Conservation (phyloP, 1,140 invertebrate genomes). For the Berghia stephanieae region DNA sequence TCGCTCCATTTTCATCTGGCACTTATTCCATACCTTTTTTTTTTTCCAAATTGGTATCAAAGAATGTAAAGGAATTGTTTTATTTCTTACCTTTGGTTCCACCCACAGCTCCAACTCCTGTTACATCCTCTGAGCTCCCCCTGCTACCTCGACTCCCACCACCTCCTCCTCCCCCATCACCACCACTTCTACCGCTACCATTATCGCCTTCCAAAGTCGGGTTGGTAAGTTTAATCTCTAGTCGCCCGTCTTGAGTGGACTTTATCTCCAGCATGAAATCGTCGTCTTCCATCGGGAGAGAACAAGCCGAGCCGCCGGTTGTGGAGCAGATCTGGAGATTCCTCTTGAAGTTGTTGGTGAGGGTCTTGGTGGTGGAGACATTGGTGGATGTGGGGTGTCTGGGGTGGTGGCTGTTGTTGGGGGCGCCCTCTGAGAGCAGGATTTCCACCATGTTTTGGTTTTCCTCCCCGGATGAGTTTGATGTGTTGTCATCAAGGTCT, state of each 20-base stretch:
- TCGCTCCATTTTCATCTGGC: too few species aligned
- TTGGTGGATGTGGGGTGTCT: too few species aligned
- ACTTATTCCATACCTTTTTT: too few species aligned
- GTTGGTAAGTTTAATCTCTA: conserved; percentile 26
- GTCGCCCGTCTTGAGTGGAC: conserved; percentile 13
- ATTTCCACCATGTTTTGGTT: conserved; percentile 18
- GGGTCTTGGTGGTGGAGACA: not conserved
- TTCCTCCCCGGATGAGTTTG: not conserved
- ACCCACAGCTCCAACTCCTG: too few species aligned
- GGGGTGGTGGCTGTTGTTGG: too few species aligned
- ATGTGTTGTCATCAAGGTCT: conserved; percentile 24
- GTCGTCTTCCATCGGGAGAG: not conserved
- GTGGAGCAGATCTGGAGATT: conserved; percentile 9
- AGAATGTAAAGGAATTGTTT: too few species aligned
- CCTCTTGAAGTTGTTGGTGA: conserved; percentile 20
- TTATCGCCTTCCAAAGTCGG: too few species aligned
- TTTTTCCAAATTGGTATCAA: too few species aligned
- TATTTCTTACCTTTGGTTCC: too few species aligned
- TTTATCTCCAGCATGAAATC: conserved; percentile 29
- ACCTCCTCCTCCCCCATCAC: not conserved
- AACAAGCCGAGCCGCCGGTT: not conserved
- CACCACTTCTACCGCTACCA: too few species aligned
- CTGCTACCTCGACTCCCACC: not conserved
- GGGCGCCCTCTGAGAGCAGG: not conserved
- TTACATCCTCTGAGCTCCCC: too few species aligned